Base-by-base conservation (phyloP, 1,140 invertebrate genomes). In the Aphis gossypii region DNA sequence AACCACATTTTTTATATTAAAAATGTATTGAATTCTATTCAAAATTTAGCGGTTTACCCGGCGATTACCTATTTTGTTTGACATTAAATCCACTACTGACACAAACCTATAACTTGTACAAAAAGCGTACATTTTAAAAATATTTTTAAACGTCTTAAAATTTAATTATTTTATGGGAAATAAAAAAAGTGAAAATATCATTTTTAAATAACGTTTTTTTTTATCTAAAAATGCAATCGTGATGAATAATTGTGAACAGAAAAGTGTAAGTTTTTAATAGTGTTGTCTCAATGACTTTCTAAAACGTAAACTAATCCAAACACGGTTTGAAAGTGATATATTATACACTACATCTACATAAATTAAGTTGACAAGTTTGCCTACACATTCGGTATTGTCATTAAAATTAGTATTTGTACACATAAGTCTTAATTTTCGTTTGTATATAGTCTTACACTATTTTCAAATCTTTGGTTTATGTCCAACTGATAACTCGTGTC, bases 351-450 rank as follows among this genome's bases (percentile, higher is more conserved):
- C 90, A 46, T 92, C 88, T 90, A 60, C 90, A 92, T 92, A 92
- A 83, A 92, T 83, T 83, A 83, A 92, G 90, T 83, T 83, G 90
- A 92, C 90, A 92, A 92, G 90, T 92, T 92, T 92, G 76, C 68
- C 90, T 83, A 92, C 90, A 92, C 90, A 48, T 44, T 60, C 56
- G 89, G 89, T 30, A 90, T 83, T 83, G 68, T 92, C 60, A 92
- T 82, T 83, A 82, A 92, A 82, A 92, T 51, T 6, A 51, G 68
- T 51, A 82, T 20, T 21, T 20, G 56, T n/a, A 48, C 90, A 20
- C 48, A 41, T 38, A 82, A 83, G 44, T 82, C 44, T 92, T 83
- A 48, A 92, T 92, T 92, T 92, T 83, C 90, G 25, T 90, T 89
- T 89, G 46, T 89, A 89, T 76, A 76, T 76, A n/a, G 41, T 86